These are phyloP conservation scores for Corythoichthys intestinalis DNA, from an alignment of 2,113 vertebrate genomes.

Conservation along the genomic window DNA sequence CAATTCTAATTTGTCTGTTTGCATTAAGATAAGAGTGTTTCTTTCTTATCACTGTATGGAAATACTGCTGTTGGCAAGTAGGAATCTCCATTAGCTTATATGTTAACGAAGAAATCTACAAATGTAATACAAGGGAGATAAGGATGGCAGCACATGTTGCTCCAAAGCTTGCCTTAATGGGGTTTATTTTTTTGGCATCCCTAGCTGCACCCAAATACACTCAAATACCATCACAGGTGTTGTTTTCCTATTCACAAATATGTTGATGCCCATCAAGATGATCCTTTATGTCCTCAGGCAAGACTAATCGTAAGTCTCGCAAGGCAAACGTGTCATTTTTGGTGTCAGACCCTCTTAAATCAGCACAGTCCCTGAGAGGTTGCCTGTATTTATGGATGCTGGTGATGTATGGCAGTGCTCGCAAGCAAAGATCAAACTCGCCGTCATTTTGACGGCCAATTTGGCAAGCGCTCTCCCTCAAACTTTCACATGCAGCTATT, in stretches of 20 bases:
- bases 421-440: background rate
- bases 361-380: background rate
- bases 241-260: background rate
- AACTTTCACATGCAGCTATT: background rate
- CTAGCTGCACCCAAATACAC: background rate
- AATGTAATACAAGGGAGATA: background rate
- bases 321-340: background rate
- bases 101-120: background rate
- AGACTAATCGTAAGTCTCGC: background rate
- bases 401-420: background rate
- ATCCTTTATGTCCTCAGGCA: background rate
- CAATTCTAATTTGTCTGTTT: constrained; percentile 32
- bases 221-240: background rate
- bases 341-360: background rate
- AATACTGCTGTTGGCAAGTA: background rate
- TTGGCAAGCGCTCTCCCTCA: background rate
- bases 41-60: background rate
- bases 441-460: background rate
- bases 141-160: background rate
- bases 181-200: background rate
- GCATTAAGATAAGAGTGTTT: constrained; percentile 28
- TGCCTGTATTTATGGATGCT: background rate
- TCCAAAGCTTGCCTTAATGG: background rate
- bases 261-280: background rate
- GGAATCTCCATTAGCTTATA: background rate